Base-by-base conservation (phyloP, 2,888 invertebrate species). In the Zaprionus lineosus region DNA sequence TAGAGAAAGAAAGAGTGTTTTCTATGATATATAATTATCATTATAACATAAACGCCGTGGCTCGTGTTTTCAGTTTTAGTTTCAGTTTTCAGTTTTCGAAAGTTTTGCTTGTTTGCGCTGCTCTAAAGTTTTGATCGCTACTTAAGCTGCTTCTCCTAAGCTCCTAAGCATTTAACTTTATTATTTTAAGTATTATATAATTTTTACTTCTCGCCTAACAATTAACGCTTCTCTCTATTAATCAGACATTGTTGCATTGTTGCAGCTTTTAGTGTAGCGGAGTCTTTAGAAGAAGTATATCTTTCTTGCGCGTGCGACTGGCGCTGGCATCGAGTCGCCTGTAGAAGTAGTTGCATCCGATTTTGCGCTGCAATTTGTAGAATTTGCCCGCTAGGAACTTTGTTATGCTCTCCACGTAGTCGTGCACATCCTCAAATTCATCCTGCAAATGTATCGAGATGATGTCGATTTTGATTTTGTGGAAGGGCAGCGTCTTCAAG, bases 361-460 rank as follows among this genome's bases (percentile, higher is more conserved):
- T 89, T 71, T 79, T 88, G 62, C 88, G 88, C 69, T 89, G 87
- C 69, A 90, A 71, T 77, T 88, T 89, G 57, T 89, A 90, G 51
- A 87, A 88, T 79, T 90, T 90, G 70, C 86, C 86, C 72, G 84
- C 82, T 82, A 90, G 87, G 84, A 90, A 90, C 83, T 88, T 87
- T 73, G 88, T 89, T 62, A 90, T 86, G 60, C 86, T 86, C 82
- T 89, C 86, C 74, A 89, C 82, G 63, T 90, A 89, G 61, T 81
- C 74, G 53, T 81, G 85, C 52, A 87, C 78, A 61, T 79, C 75
- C 56, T 89, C 88, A 52, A 88, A 86, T 74, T 88, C 86, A 60
- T 89, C 89, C 67, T 87, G 81, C 78, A 90, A 77, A 77, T 90
- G 90, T 76, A 90, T 89, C 63, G 90, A 89, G 79, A 90, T 90